Evolutionary conservation across 2,797 vertebrate genomes (phyloP), one percentile per base, ranked within the genome.

Genomic region (Anas flavirostris): DNA sequence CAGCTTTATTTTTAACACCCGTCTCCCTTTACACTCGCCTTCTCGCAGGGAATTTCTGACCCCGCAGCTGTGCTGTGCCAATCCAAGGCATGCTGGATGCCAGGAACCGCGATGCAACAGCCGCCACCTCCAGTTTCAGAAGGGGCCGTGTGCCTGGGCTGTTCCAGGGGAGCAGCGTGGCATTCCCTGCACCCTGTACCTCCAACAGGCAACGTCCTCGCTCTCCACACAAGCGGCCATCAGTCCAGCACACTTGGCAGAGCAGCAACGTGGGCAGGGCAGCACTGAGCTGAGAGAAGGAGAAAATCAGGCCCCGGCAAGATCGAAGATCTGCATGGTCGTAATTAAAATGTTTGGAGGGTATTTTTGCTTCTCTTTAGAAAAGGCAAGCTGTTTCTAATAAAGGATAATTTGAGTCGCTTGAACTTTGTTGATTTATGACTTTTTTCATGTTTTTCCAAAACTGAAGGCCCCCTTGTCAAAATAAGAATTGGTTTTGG

Each of bases 1-100:
- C 58, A 63, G 74, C 66, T 96, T 95, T 97, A 96, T 97, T 97
- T 97, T 97, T 97, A 97, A 95, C 80, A 66, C 33, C 25, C 63
- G 56, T 58, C 48, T 94, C 88, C 72, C 59, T 67, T 26, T 28
- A 81, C 10, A 22, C 52, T 86, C 21, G 6, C 83, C 50, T 90
- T 28, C 48, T 83, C 72, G 26, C 14, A 56, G 74, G 59, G 41
- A 44, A 17, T 62, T 72, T 69, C 68, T 58, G 19, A 41, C 21
- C 56, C 69, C 82, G 94, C 97, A 97, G 96, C 96, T 97, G 96
- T 7, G 28, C 82, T 62, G 48, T 94, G 97, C 96, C 96, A 94
- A 62, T 96, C 96, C 83, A 76, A 92, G 96, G 93, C 85, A 75
- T 74, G 66, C 44, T 79, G 91, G 91, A 74, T 95, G 88, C 72